phyloP scores from a whole-genome alignment of 2,113 vertebrate genomes.

The Calyptommatus sinebrachiatus region DNA sequence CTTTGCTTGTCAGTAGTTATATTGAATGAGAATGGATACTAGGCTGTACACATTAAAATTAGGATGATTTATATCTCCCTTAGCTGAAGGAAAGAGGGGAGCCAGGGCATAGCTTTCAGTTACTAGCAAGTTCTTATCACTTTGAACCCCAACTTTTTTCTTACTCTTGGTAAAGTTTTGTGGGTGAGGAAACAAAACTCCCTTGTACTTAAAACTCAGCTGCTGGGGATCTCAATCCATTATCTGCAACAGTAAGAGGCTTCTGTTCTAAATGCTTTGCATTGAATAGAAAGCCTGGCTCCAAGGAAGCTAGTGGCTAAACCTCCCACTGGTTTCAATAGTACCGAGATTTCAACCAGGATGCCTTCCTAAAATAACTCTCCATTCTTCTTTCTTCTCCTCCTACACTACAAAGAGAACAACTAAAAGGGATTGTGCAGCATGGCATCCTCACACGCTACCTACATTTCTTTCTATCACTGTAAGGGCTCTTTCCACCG shows the following conservation, averaged over 20 bases:
- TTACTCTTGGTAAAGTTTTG: constrained; percentile 27
- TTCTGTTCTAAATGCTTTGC: constrained; percentile 6
- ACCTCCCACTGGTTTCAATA: constrained; percentile 14
- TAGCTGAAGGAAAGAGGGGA: constrained; percentile 30
- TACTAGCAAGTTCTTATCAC: constrained; percentile 35
- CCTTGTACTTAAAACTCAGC: constrained; percentile 20
- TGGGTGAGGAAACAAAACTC: constrained; percentile 30
- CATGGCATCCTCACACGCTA: background rate
- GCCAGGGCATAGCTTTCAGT: background rate
- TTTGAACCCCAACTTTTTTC: constrained; percentile 37
- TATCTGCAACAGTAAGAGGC: constrained; percentile 34
- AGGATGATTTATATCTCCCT: constrained; percentile 40
- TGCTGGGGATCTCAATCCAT: constrained; percentile 33
- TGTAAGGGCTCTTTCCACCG: background rate
- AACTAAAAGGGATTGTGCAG: constrained; percentile 37
- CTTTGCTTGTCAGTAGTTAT: constrained; percentile 43
- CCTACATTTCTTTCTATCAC: constrained; percentile 18
- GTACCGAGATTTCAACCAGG: background rate
- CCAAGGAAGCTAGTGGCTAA: constrained; percentile 25
- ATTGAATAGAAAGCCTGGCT: background rate
- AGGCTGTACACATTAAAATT: constrained; percentile 54
- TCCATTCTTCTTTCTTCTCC: constrained; percentile 35
- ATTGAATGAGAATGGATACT: constrained; percentile 41
- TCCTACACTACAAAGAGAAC: background rate
- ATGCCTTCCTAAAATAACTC: constrained; percentile 39